Base-by-base conservation (phyloP, 1,140 invertebrate species). In the Ceratina calcarata region DNA sequence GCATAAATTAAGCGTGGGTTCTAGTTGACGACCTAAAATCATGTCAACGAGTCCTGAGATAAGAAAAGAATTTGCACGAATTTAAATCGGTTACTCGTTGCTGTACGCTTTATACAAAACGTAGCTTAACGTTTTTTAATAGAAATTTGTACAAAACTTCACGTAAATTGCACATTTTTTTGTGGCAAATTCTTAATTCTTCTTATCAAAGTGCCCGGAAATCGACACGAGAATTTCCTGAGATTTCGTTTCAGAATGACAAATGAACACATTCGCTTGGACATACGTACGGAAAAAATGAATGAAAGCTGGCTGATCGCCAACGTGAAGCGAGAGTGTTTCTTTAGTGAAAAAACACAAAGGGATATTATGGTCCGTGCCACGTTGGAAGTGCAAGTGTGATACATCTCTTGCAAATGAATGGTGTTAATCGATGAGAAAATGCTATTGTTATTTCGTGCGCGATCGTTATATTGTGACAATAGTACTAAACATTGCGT, bases 1-100 rank as follows among this genome's bases (percentile, higher is more conserved):
- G 75, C 68, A 51, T 71, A 71, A 78, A 78, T 78, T 78, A 68
- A 78, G 68, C 75, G 75, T 78, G 75, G 75, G 75, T 49, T 45
- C 15, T 15, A 58, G 68, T 24, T 71, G 67, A 45, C 45, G 75
- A 62, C 75, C 64, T 22, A 78, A 58, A 71, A 78, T 71, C 27
- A 8, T 2, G 67, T n/a, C 67, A 12, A 53, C 67, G 27, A 24
- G 45, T 2, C 49, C 37, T 45, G 37, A 45, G 18, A 49, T 7
- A 51, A 27, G 12, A 53, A 27, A 24, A 0, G 4, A 27, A 20
- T 10, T 24, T 6, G 66, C 66, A 68, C 49, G 49, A 67, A 49
- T 67, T 67, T 24, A n/a, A 67, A 67, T 51, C 65, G n/a, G 7
- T 22, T 16, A 49, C 65, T 22, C 10, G 37, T 22, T 20, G 37